phyloP scores from a whole-genome alignment of 1,140 invertebrate species.

The Magallana angulata region DNA sequence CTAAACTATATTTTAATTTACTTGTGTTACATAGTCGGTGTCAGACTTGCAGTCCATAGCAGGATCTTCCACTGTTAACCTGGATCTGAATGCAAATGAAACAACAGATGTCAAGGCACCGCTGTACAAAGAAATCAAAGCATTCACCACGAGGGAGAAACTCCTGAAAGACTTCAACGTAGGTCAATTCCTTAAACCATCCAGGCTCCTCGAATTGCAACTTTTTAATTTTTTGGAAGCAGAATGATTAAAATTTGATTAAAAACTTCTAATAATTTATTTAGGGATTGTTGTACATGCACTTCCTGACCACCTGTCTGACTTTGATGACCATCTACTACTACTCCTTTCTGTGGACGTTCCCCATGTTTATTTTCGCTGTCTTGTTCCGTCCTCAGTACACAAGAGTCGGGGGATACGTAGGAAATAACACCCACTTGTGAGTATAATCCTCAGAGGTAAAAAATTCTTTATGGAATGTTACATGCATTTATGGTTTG shows the following conservation, averaged over 20 bases:
- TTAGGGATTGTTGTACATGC: conserved; percentile 72
- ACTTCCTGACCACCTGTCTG: conserved; percentile 66
- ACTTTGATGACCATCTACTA: conserved; percentile 69
- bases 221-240: too few relatives aligned
- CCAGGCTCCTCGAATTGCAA: too few relatives aligned
- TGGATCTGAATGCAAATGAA: conserved; percentile 67
- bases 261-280: background rate
- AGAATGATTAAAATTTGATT: too few relatives aligned
- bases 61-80: conserved; percentile 63
- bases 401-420: conserved; percentile 72
- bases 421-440: conserved; percentile 71
- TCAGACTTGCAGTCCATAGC: conserved; percentile 67
- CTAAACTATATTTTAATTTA: too few relatives aligned
- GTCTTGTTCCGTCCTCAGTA: conserved; percentile 68
- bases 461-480: too few relatives aligned
- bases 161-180: conserved; percentile 71
- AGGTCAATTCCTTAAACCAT: conserved; percentile 4
- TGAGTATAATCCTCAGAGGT: conserved; percentile 46
- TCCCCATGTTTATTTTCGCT: conserved; percentile 51
- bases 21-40: conserved; percentile 55
- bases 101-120: conserved; percentile 69
- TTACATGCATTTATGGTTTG: too few relatives aligned
- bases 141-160: conserved; percentile 70
- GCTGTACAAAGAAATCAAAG: conserved; percentile 70
- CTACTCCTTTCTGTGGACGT: conserved; percentile 72